phyloP scores from a whole-genome alignment of 2,113 vertebrate genomes.

The Lates calcarifer region DNA sequence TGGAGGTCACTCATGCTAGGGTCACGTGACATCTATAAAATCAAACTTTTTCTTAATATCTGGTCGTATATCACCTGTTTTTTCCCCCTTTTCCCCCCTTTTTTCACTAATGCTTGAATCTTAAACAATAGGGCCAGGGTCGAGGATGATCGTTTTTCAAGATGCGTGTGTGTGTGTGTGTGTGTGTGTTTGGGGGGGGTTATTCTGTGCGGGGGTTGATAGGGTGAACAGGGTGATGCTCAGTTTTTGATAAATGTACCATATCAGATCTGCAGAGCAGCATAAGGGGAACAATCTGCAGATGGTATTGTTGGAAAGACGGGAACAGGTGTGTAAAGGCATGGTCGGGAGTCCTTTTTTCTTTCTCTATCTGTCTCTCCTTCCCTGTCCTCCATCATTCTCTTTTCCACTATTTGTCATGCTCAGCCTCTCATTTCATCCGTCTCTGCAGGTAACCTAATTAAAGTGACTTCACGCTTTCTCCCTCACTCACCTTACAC shows the following conservation, averaged over 20 bases:
- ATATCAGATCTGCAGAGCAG: slow-evolving; percentile 72
- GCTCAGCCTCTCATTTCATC: slow-evolving; percentile 74
- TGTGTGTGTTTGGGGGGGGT: not conserved
- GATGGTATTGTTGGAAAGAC: slow-evolving; percentile 65
- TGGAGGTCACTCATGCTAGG: slow-evolving; percentile 86
- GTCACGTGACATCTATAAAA: slow-evolving; percentile 87
- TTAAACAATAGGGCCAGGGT: slow-evolving; percentile 77
- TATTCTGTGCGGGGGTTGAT: slow-evolving; percentile 1
- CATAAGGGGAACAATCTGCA: slow-evolving; percentile 64
- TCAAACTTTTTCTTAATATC: slow-evolving; percentile 87
- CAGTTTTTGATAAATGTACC: slow-evolving; percentile 75
- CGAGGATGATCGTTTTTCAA: slow-evolving; percentile 70
- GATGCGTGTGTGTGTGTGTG: slow-evolving; percentile 18
- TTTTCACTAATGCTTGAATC: slow-evolving; percentile 68
- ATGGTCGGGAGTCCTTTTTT: slow-evolving; percentile 54
- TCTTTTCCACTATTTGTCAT: slow-evolving; percentile 61
- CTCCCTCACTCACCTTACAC: slow-evolving; percentile 67
- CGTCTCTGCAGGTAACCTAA: slow-evolving; percentile 76
- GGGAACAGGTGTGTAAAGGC: slow-evolving; percentile 71
- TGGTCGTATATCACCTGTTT: slow-evolving; percentile 79
- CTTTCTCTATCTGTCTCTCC: slow-evolving; percentile 48
- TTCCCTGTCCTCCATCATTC: slow-evolving; percentile 62
- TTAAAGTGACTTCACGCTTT: slow-evolving; percentile 73
- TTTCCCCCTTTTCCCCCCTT: slow-evolving; percentile 22
- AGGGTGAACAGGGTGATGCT: slow-evolving; percentile 49